Conservation (phyloP, 2,888 invertebrate genomes). For the Chromoteleia sp. region DNA sequence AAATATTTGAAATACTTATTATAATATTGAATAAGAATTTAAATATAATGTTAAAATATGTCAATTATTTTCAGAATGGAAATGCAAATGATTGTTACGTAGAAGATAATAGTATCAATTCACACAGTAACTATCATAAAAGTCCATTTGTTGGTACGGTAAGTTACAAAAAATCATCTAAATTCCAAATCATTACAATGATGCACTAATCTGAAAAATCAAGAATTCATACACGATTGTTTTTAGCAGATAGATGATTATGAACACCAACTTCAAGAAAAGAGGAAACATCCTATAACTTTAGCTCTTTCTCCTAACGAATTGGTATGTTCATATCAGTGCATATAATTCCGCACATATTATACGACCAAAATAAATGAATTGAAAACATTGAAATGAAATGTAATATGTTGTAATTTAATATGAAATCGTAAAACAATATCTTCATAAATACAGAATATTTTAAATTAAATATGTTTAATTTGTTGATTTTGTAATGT, state of each 20-base stretch:
- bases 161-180: neutral
- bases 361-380: no score
- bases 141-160: slow-evolving; percentile 25
- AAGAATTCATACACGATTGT: neutral
- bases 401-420: no score
- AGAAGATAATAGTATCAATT: slow-evolving; percentile 16
- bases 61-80: slow-evolving; percentile 19
- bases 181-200: neutral
- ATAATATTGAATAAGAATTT: no score
- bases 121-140: slow-evolving; percentile 24
- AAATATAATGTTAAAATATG: no score
- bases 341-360: neutral
- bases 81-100: slow-evolving; percentile 15
- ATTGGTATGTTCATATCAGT: slow-evolving; percentile 26
- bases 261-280: slow-evolving; percentile 53
- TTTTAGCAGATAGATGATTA: slow-evolving; percentile 38
- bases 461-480: no score
- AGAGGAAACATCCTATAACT: slow-evolving; percentile 58
- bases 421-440: no score
- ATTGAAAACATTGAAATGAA: no score
- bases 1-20: no score
- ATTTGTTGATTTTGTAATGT: no score
- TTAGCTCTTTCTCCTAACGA: slow-evolving; percentile 59
- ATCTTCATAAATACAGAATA: no score
- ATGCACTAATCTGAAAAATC: neutral